Evolutionary conservation across 2,888 invertebrate genomes (phyloP).

Genomic region (Brachylomia viminalis): DNA sequence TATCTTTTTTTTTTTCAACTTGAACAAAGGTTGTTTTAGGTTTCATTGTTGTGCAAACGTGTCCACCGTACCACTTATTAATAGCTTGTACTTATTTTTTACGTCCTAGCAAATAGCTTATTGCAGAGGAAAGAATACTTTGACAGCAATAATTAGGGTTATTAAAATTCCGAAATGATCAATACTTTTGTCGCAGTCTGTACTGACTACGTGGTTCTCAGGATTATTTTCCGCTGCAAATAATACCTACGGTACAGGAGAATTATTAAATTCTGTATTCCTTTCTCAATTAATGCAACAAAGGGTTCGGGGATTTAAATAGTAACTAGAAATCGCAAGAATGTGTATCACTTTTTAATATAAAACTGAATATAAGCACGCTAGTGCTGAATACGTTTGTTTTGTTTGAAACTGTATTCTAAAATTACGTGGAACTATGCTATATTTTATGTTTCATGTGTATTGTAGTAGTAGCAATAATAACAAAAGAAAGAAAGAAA

Average conservation of each 20-base stretch:
- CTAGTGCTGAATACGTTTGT: background rate
- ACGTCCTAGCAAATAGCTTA: background rate
- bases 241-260: background rate
- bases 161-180: background rate
- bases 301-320: background rate
- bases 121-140: background rate
- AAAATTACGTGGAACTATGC: background rate
- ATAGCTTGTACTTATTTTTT: background rate
- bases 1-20: too few species aligned
- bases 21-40: too few species aligned
- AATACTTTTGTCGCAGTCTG: background rate
- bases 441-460: background rate
- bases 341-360: background rate
- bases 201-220: conserved; percentile 10
- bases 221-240: conserved; percentile 13
- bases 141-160: background rate
- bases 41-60: too few species aligned
- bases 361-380: background rate
- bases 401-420: background rate
- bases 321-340: background rate
- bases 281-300: background rate
- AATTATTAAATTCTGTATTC: conserved; percentile 7
- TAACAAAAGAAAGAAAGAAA: background rate
- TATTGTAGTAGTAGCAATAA: background rate
- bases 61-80: background rate